A percentile compares a stretch with the other conserved stretches of the same genome.
Evolutionary conservation across 2,797 vertebrate genomes (phyloP).

Genomic region (Sebastes matsubarae): DNA sequence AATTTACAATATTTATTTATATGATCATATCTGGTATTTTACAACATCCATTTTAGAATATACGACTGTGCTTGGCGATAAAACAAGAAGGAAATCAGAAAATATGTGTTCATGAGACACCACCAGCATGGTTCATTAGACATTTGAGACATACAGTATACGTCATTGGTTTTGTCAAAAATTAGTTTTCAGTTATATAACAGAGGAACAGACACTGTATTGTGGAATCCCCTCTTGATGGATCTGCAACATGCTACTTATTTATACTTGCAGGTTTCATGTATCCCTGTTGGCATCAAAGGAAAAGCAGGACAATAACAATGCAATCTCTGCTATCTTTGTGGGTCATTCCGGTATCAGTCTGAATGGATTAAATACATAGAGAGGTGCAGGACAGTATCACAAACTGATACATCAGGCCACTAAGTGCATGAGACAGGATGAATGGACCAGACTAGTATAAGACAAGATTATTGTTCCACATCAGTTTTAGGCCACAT

Average conservation of each 20-base stretch:
- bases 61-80: slow-evolving; percentile 44
- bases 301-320: slow-evolving; percentile 32
- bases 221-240: not conserved
- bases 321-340: slow-evolving; percentile 28
- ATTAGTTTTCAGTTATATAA: slow-evolving; percentile 1
- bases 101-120: slow-evolving; percentile 20
- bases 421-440: slow-evolving; percentile 46
- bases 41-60: slow-evolving; percentile 44
- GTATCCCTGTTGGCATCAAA: slow-evolving; percentile 15
- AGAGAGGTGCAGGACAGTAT: slow-evolving; percentile 46
- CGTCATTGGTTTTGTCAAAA: slow-evolving; percentile 35
- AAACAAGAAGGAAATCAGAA: slow-evolving; percentile 26
- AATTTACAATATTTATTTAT: slow-evolving; percentile 62
- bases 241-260: slow-evolving; percentile 35
- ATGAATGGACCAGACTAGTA: slow-evolving; percentile 40
- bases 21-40: slow-evolving; percentile 45
- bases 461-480: slow-evolving; percentile 55
- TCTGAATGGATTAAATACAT: slow-evolving; percentile 48
- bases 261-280: slow-evolving; percentile 5
- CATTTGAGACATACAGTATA: slow-evolving; percentile 17
- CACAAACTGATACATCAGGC: slow-evolving; percentile 57
- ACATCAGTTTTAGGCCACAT: slow-evolving; percentile 57
- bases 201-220: not conserved
- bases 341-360: slow-evolving; percentile 15
- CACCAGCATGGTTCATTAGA: not conserved